Conservation (phyloP, 2,797 vertebrate genomes). For the Orestias chungarensis region DNA sequence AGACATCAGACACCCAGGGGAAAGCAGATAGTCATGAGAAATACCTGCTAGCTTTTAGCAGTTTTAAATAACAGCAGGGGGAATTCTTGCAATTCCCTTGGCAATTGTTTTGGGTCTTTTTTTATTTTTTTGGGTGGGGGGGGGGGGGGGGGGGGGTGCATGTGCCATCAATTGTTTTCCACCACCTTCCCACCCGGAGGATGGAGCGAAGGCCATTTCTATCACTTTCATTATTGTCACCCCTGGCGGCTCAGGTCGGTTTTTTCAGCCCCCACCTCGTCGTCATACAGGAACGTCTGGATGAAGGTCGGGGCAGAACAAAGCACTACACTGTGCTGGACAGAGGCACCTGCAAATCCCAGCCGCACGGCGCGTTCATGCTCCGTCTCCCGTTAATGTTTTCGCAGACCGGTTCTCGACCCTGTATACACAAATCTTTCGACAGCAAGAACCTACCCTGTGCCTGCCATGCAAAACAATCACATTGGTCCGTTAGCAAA, state of each 20-base stretch:
- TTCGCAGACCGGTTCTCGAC: constrained; percentile 13
- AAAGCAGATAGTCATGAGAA: constrained; percentile 80
- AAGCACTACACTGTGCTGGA: constrained; percentile 60
- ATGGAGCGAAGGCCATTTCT: constrained; percentile 56
- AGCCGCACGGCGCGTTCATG: neutral
- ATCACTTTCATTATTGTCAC: constrained; percentile 58
- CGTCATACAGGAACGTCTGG: constrained; percentile 72
- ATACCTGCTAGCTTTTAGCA: constrained; percentile 68
- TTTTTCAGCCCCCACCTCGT: constrained; percentile 51
- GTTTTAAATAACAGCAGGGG: constrained; percentile 68
- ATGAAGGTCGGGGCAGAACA: constrained; percentile 67
- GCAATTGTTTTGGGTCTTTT: neutral
- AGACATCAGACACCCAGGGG: constrained; percentile 71
- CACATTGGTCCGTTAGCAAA: constrained; percentile 52
- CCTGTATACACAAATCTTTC: constrained; percentile 9
- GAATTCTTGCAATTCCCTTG: constrained; percentile 59
- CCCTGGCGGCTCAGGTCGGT: constrained; percentile 49
- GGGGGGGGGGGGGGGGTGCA: too few species aligned
- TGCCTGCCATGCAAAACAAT: constrained; percentile 54
- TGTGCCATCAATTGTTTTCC: constrained; percentile 63
- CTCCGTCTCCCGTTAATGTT: constrained; percentile 21
- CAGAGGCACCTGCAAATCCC: constrained; percentile 33
- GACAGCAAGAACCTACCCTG: constrained; percentile 45
- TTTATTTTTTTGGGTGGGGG: constrained; percentile 11
- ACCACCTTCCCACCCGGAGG: constrained; percentile 27